Conservation (phyloP, 2,797 vertebrate species). For the Chloroceryle amazona region DNA sequence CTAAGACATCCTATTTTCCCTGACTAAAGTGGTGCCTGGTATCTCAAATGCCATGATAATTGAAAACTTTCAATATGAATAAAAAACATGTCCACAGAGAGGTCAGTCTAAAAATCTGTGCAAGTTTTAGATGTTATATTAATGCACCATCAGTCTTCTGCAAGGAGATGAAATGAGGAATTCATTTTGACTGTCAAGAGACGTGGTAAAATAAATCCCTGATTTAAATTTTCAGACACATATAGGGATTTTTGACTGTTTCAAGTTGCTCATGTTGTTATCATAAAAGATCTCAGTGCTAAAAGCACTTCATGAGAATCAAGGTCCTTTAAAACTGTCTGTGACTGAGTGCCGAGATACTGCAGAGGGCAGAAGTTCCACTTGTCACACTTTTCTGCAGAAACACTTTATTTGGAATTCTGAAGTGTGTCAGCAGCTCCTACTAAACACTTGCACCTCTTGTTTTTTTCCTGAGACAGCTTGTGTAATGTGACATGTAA, state of each 20-base stretch:
- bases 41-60: background rate
- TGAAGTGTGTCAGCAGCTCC: conserved; percentile 66
- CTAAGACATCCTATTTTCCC: background rate
- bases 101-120: background rate
- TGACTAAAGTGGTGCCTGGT: background rate
- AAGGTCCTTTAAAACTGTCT: conserved; percentile 36
- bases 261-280: background rate
- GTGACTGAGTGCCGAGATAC: background rate
- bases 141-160: background rate
- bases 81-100: background rate
- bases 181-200: background rate
- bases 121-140: background rate
- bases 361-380: background rate
- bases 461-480: conserved; percentile 45
- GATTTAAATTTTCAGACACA: background rate
- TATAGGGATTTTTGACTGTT: background rate
- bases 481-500: conserved; percentile 51
- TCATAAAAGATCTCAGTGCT: background rate
- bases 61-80: background rate
- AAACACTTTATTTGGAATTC: conserved; percentile 61
- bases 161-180: background rate
- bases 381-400: conserved; percentile 50
- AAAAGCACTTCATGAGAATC: conserved; percentile 33
- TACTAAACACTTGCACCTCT: conserved; percentile 50
- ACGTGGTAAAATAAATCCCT: background rate